phyloP scores from a whole-genome alignment of 2,113 vertebrate species.

The Noctilio leporinus region DNA sequence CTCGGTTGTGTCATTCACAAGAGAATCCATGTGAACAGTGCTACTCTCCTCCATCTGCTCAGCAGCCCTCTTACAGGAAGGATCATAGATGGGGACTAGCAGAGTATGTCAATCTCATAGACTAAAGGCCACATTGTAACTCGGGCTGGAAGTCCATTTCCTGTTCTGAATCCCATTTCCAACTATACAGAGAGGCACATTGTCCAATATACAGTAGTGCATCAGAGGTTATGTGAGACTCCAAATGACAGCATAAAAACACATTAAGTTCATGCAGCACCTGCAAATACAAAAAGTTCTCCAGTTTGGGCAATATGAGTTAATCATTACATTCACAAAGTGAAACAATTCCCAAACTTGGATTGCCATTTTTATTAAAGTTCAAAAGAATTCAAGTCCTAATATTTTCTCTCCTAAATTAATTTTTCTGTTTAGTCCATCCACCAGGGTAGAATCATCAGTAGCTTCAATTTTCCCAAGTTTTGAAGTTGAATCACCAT shows the following conservation, averaged over 20 bases:
- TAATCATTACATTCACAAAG: neutral
- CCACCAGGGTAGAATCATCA: neutral
- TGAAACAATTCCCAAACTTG: conserved; percentile 21
- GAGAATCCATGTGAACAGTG: neutral
- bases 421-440: neutral
- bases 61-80: neutral
- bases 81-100: neutral
- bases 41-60: rapidly evolving
- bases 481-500: neutral
- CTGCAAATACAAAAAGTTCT: neutral
- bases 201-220: neutral
- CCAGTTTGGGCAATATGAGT: neutral
- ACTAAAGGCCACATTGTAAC: neutral
- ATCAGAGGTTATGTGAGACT: neutral
- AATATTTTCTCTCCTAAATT: neutral
- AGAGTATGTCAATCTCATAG: neutral
- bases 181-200: neutral
- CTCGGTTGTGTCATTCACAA: neutral
- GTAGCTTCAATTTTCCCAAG: neutral
- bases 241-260: neutral
- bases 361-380: conserved; percentile 17
- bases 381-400: neutral
- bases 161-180: neutral
- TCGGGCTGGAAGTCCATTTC: neutral
- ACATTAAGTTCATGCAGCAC: neutral